These are phyloP conservation scores for Megalurothrips usitatus DNA, from an alignment of 2,888 invertebrate genomes.

Conservation along the genomic window DNA sequence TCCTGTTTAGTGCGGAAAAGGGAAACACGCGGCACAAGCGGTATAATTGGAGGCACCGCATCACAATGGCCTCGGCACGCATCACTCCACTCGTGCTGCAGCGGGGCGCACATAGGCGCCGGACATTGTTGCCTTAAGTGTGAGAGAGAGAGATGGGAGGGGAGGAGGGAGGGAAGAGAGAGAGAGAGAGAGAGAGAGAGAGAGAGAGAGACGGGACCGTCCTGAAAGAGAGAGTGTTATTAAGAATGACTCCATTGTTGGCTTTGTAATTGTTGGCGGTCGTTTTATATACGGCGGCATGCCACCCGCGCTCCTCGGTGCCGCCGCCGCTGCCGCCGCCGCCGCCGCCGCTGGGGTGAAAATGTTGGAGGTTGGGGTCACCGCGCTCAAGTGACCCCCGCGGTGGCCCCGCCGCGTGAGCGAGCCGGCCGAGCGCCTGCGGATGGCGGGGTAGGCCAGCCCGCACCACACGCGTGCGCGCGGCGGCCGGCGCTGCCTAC, in stretches of 20 bases:
- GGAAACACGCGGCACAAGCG: constrained; percentile 1
- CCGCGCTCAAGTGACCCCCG: neutral
- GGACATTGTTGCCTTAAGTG: constrained; percentile 16
- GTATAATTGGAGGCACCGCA: constrained; percentile 6
- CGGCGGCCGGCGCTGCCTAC: too few species aligned
- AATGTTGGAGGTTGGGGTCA: neutral
- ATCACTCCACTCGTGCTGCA: neutral
- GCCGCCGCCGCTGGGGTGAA: neutral
- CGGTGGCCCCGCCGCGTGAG: too few species aligned
- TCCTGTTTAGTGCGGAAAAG: constrained; percentile 22
- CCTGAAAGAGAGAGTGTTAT: constrained; percentile 23
- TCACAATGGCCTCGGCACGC: constrained; percentile 7
- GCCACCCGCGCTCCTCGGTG: neutral
- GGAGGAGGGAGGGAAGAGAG: too few species aligned
- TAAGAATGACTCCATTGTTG: constrained; percentile 25
- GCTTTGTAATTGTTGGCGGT: neutral
- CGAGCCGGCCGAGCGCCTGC: too few species aligned
- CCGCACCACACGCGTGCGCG: too few species aligned
- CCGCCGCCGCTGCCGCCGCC: neutral
- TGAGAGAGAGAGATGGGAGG: constrained; percentile 21
- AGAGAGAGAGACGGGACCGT: too few species aligned
- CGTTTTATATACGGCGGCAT: neutral
- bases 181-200: too few species aligned
- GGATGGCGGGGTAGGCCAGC: too few species aligned
- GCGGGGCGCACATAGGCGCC: neutral